Percentiles rank a stretch among this genome's conserved stretches.
Evolutionary conservation across 2,113 vertebrate genomes (phyloP).

Genomic region (Catharus minimus): DNA sequence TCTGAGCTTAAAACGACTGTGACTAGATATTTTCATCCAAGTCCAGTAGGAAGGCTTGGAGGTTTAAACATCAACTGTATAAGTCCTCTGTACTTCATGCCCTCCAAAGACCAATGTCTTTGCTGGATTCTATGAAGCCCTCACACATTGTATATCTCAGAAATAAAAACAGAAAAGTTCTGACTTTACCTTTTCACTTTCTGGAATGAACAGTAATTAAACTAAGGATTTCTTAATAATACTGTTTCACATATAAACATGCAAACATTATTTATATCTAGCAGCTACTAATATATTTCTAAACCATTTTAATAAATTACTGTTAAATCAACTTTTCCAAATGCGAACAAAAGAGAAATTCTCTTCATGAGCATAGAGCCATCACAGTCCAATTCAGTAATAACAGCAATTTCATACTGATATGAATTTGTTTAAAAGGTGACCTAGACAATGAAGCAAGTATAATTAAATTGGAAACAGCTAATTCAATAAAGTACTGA

Average conservation of each 20-base stretch:
- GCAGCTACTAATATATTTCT: background rate
- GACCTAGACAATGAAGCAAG: constrained; percentile 56
- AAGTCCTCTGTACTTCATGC: background rate
- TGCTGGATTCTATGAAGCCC: background rate
- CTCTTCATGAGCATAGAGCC: background rate
- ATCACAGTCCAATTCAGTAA: constrained; percentile 21
- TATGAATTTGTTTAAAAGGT: constrained; percentile 61
- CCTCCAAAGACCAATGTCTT: background rate
- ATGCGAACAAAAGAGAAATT: background rate
- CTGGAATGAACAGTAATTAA: background rate
- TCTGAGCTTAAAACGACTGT: background rate
- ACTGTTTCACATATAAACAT: background rate
- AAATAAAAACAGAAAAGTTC: background rate
- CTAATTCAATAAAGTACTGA: constrained; percentile 64
- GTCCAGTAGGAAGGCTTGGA: background rate
- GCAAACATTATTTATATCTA: background rate
- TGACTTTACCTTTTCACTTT: background rate
- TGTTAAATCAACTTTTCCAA: background rate
- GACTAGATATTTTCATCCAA: background rate
- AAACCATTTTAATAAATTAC: background rate
- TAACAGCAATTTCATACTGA: constrained; percentile 32
- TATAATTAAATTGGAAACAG: constrained; percentile 55
- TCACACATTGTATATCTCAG: background rate
- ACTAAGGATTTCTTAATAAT: background rate
- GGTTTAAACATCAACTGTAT: background rate